Base-by-base conservation (phyloP, 2,888 invertebrate genomes). In the Cheilosia vulpina region DNA sequence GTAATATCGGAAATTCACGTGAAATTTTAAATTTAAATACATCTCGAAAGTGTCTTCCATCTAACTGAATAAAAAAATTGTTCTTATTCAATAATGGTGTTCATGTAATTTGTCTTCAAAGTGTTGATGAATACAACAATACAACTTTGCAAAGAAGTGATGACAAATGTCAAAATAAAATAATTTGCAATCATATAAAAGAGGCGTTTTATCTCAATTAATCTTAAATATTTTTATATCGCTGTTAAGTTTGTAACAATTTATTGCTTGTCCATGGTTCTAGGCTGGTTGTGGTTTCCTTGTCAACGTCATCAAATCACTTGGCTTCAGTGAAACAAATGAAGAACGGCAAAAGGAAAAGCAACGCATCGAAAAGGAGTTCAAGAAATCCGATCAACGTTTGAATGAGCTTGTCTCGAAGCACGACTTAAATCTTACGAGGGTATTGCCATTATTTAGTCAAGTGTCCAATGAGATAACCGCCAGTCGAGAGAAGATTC, bases 331-430 rank as follows among this genome's bases (percentile, higher is more conserved):
- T 93, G 98, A 97, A 92, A 98, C 97, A 4, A 97, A 97, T 90
- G 98, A 98, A 90, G 97, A 99, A 90, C 93, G 97, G 65, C 97
- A 98, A 90, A 95, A 97, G 89, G 98, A 98, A 92, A 98, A 98
- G 90, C 96, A 96, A 0, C 97, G 98, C 90, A 94, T 99, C 63
- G 98, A 99, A 92, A 96, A 96, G 88, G 98, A 98, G 90, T 99
- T 96, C 90, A 97, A 97, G 91, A 95, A 96, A 89, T 98, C 98
- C 91, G 99, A 99, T 93, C 95, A 95, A 79, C 94, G 95, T 88
- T 93, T 99, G 2, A 98, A 98, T 90, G 96, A 97, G 90, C 93
- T 98, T 55, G 97, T 99, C 6, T 96, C 97, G 7, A 94, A 94
- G 63, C 97, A 98, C 93, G 97, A 98, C 89, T 95, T 96, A 87